Conservation (phyloP, 2,113 vertebrate genomes). For the Pygoscelis antarcticus region DNA sequence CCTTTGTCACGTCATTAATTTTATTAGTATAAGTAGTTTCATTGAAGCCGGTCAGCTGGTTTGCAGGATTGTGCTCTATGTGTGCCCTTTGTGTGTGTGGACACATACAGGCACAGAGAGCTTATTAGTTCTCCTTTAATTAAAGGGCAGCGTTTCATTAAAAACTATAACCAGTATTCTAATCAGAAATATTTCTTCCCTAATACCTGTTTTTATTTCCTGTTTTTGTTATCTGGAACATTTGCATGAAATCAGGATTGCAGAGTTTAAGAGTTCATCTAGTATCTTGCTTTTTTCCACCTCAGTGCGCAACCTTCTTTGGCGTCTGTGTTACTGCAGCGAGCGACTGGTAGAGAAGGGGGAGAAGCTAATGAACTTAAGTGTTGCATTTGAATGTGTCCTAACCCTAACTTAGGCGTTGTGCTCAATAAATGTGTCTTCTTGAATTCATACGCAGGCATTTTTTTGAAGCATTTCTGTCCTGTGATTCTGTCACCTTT, state of each 20-base stretch:
- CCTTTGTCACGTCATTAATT: background rate
- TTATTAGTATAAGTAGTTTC: background rate
- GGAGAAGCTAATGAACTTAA: background rate
- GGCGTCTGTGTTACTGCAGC: background rate
- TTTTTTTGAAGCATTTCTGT: background rate
- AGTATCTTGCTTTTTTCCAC: background rate
- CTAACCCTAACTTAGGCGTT: background rate
- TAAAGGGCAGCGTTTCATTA: background rate
- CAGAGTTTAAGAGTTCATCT: background rate
- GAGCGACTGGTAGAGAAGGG: background rate
- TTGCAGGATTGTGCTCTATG: background rate
- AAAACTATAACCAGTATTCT: background rate
- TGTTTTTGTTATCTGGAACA: background rate
- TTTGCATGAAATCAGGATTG: background rate
- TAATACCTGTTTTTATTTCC: background rate
- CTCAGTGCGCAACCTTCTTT: background rate
- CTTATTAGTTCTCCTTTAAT: background rate
- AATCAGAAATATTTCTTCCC: background rate
- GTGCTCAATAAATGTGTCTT: background rate
- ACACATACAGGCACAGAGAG: background rate
- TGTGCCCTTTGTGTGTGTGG: background rate
- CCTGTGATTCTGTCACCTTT: background rate
- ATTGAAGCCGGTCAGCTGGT: background rate
- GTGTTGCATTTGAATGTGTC: background rate
- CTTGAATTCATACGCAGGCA: background rate